These are phyloP conservation scores for Myodes glareolus DNA, from an alignment of 2,113 vertebrate species.

Conservation along the genomic window DNA sequence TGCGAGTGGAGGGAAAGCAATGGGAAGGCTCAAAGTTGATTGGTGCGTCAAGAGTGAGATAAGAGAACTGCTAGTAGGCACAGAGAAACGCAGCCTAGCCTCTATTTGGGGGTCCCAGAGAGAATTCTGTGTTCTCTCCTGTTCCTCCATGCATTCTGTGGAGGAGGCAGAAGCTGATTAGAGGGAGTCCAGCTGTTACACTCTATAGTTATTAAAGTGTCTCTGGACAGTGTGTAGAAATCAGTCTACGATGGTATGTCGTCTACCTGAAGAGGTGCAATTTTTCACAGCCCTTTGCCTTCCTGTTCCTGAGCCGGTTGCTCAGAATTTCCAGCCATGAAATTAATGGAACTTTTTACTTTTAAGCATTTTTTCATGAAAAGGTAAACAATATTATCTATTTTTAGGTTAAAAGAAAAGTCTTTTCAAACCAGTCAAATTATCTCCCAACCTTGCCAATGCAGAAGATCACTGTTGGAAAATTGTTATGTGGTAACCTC, in stretches of 20 bases:
- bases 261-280: not conserved
- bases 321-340: not conserved
- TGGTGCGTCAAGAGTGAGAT: not conserved
- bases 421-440: slow-evolving; percentile 15
- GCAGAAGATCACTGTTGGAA: not conserved
- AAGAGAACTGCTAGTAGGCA: not conserved
- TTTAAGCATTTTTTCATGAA: not conserved
- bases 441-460: not conserved
- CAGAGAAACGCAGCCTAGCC: not conserved
- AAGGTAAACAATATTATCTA: not conserved
- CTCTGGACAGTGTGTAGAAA: not conserved
- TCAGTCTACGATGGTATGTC: not conserved
- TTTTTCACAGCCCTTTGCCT: not conserved
- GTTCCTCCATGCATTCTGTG: not conserved
- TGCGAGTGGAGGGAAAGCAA: not conserved
- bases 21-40: not conserved
- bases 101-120: not conserved
- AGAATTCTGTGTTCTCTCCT: not conserved
- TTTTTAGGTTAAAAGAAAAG: slow-evolving; percentile 34
- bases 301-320: not conserved
- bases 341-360: not conserved
- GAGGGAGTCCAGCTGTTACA: not conserved
- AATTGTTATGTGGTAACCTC: not conserved
- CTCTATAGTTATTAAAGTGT: not conserved
- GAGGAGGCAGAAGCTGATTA: not conserved